Evolutionary conservation across 2,888 invertebrate genomes (phyloP).

Genomic region (Meloe dianella): DNA sequence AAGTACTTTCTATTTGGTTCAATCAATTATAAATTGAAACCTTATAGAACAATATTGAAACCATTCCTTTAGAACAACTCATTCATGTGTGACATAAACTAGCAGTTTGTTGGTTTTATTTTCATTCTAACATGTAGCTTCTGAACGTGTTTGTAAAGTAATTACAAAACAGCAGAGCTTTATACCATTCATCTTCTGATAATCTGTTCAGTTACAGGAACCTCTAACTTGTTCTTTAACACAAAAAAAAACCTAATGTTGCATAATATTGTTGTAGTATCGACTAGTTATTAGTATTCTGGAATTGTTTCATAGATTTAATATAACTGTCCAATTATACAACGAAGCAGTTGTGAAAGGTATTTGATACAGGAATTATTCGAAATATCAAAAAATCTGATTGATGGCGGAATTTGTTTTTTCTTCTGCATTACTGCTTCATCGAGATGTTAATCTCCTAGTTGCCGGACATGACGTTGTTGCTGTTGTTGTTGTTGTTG

Average conservation of each 20-base stretch:
- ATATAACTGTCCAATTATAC: background rate
- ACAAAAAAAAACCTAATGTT: background rate
- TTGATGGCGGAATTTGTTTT: background rate
- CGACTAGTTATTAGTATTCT: background rate
- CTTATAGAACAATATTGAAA: background rate
- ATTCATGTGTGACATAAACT: background rate
- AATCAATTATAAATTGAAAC: background rate
- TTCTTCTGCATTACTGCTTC: background rate
- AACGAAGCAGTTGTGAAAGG: background rate
- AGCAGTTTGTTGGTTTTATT: background rate
- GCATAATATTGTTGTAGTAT: background rate
- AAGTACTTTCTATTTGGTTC: no score
- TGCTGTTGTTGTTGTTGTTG: constrained; percentile 22
- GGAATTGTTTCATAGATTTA: background rate
- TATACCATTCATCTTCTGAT: no score
- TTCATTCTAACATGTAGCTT: background rate
- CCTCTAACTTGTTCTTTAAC: background rate
- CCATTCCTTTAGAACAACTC: background rate
- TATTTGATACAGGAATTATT: background rate
- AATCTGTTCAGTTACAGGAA: background rate
- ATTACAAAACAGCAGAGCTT: background rate
- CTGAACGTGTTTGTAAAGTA: background rate
- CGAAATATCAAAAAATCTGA: background rate
- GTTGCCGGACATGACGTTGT: constrained; percentile 48
- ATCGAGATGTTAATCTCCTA: constrained; percentile 38